A percentile compares a stretch with the other conserved stretches of the same genome.
Conservation (phyloP, 1,140 invertebrate species). For the Tetraneura akinire region DNA sequence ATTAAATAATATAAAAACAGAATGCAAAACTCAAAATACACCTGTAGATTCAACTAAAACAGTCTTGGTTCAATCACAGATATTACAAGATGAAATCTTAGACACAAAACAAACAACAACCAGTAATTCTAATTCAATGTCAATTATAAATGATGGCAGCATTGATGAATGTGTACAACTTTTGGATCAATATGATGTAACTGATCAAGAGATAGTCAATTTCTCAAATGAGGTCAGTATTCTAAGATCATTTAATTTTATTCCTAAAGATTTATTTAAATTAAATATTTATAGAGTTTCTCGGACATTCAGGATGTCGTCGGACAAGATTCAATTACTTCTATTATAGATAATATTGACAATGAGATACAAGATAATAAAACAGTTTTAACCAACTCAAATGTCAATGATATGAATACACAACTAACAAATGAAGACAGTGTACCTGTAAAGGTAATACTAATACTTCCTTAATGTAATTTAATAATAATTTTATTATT, state of each 20-base stretch:
- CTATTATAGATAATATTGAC: not conserved
- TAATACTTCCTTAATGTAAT: not conserved
- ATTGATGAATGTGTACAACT: constrained; percentile 23
- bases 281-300: not conserved
- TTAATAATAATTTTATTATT: not conserved
- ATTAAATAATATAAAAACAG: not conserved
- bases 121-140: not conserved
- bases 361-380: not conserved
- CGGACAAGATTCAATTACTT: not conserved
- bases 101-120: not conserved
- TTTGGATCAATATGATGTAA: constrained; percentile 41
- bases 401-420: not conserved
- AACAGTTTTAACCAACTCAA: not conserved
- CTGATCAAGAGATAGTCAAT: constrained; percentile 32
- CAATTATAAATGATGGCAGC: not conserved
- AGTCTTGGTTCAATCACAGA: not conserved
- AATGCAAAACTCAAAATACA: not conserved
- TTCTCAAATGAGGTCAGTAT: not conserved
- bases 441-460: not conserved
- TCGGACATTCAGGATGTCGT: not conserved
- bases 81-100: not conserved
- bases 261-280: not conserved
- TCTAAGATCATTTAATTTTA: not conserved
- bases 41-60: not conserved
- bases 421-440: not conserved